Evolutionary conservation across 1,140 invertebrate genomes (phyloP).

Genomic region (Pseudomyrmex concolor): DNA sequence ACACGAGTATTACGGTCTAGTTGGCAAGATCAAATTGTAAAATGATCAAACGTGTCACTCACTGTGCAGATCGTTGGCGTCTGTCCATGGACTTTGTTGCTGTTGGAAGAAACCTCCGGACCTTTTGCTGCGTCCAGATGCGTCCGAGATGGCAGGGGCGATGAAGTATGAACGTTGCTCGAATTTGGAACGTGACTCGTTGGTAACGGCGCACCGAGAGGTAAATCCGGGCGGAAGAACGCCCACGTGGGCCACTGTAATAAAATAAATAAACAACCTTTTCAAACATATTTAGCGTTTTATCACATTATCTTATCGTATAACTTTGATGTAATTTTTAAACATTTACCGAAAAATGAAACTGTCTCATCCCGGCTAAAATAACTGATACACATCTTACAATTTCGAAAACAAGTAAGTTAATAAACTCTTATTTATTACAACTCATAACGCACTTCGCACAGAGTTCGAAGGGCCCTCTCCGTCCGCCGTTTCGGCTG

Average conservation of each 20-base stretch:
- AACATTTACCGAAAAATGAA: no score
- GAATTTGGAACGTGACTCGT: slow-evolving; percentile 70
- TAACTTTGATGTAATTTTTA: no score
- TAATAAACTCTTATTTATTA: slow-evolving; percentile 46
- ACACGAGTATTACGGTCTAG: slow-evolving; percentile 38
- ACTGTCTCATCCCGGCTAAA: not conserved
- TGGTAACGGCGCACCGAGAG: slow-evolving; percentile 65
- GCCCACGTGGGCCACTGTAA: slow-evolving; percentile 81
- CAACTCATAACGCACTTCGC: slow-evolving; percentile 10
- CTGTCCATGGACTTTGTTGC: slow-evolving; percentile 81
- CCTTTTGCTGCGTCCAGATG: slow-evolving; percentile 74
- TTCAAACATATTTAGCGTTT: no score
- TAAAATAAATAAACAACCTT: slow-evolving; percentile 23
- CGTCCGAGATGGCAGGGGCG: slow-evolving; percentile 70
- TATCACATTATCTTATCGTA: no score
- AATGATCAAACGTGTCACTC: slow-evolving; percentile 69
- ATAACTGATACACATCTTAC: not conserved
- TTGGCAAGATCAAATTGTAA: slow-evolving; percentile 35
- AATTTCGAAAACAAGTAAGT: slow-evolving; percentile 7
- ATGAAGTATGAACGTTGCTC: slow-evolving; percentile 69
- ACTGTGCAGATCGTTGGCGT: slow-evolving; percentile 83
- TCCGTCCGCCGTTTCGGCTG: slow-evolving; percentile 23
- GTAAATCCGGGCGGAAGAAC: slow-evolving; percentile 78
- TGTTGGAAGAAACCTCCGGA: slow-evolving; percentile 69
- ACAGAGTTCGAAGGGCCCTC: not conserved